Evolutionary conservation across 1,140 invertebrate species (phyloP), one percentile per base, ranked within the genome.

Genomic region (Ooceraea biroi): DNA sequence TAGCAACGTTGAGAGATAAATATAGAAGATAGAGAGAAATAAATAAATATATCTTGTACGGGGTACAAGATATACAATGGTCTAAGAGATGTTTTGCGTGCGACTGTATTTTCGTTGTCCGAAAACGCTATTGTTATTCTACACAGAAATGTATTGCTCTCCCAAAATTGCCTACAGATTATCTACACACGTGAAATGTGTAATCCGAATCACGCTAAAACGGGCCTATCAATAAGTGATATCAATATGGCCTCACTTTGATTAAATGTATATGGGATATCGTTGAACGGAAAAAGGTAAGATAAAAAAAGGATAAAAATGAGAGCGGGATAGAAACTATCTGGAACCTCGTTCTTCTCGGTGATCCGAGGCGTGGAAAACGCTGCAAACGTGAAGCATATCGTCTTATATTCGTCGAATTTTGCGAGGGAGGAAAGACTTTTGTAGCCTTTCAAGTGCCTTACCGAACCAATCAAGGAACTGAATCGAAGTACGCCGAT

Each of bases 361-460:
- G 12, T 36, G 52, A 12, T 65, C 1, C 48, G 8, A 78, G 17
- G 50, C 48, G 12, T 76, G 19, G 57, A 61, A 36, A 76, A 63
- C 22, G 30, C 12, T 77, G 19, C 55, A 52, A n/a, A n/a, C n/a
- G n/a, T n/a, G 46, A 41, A 82, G 57, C 25, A 61, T 87, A 74
- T 88, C 78, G 50, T 85, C n/a, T 71, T 61, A 57, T 0, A 66
- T 27, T 36, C 72, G 66, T 25, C 17, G n/a, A 8, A 60, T 30
- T 74, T 74, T n/a, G 11, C 85, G 46, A 57, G 63, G 30, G 52
- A 85, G 30, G 63, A 61, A 41, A 63, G 74, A 78, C 84, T 77
- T 87, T 85, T 83, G 78, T 78, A 78, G 89, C 89, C 89, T 91
- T 91, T 91, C 86, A 89, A 90, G 91, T 92, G 91, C 91, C 91